Evolutionary conservation across 2,113 vertebrate species (phyloP).

Genomic region (Balaenoptera acutorostrata): DNA sequence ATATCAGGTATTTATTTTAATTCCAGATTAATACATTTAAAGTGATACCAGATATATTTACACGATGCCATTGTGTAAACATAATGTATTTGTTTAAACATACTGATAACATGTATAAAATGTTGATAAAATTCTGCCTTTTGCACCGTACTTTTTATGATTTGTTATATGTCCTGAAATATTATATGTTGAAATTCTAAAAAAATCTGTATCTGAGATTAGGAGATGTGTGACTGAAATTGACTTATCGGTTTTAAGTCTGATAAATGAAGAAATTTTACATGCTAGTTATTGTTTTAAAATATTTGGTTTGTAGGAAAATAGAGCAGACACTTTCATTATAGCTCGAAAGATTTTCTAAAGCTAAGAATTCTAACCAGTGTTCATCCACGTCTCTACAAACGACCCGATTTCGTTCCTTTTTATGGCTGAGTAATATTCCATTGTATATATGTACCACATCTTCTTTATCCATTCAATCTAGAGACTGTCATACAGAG

Average conservation of each 20-base stretch:
- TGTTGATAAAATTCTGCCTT: background rate
- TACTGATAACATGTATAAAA: background rate
- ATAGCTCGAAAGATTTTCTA: background rate
- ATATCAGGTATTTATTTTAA: background rate
- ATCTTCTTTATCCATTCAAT: no score
- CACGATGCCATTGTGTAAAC: background rate
- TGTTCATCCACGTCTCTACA: no score
- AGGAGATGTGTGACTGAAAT: background rate
- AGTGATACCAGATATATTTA: background rate
- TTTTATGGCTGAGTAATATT: no score
- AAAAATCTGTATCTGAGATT: background rate
- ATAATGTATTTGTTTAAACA: background rate
- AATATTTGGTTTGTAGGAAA: background rate
- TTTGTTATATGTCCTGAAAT: background rate
- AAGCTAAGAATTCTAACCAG: constrained; percentile 7
- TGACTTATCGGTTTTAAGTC: background rate
- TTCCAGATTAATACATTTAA: background rate
- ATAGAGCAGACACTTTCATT: background rate
- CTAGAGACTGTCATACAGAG: no score
- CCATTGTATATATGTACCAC: no score
- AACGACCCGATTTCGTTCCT: no score
- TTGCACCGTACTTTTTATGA: background rate
- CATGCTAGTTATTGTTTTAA: background rate
- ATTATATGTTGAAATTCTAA: background rate
- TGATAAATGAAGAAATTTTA: background rate